Base-by-base conservation (phyloP, 2,113 vertebrate species). In the Hippocampus barbouri region DNA sequence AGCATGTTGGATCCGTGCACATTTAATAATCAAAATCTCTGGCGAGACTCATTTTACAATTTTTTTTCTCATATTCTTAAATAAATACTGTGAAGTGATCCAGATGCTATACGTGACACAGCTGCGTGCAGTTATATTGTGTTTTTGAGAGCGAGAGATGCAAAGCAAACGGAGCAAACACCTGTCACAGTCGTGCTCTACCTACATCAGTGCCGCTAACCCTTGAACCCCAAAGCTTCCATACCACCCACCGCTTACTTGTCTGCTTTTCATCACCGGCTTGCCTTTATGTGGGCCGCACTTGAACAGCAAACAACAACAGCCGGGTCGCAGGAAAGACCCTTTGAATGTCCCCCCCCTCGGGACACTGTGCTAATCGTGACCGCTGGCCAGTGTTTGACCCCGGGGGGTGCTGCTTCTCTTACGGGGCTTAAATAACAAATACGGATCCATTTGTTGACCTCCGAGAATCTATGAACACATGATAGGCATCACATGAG, bases 181-280 rank as follows among this genome's bases (percentile, higher is more conserved):
- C 88, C 88, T 89, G 87, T 82, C 78, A 2, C 1, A 68, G 64
- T 63, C 57, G 69, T 68, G 72, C 23, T 68, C 70, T 80, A 83
- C 84, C 88, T 85, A 82, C 87, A 87, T 81, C 80, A 81, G 77
- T 71, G 79, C 51, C 82, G 14, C 59, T 30, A 74, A 79, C 85
- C 83, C 71, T 81, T 83, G 66, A 78, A 84, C 86, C 84, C 72
- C 10, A 8, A 23, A 21, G 66, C 57, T 67, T 59, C 70, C 63
- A 73, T 86, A 86, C 88, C 89, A 85, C 88, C 85, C 88, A 86
- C 86, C 71, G 81, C 78, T 79, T 78, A 79, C 78, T 79, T 80
- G 88, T 85, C 81, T 88, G 82, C 83, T 87, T 84, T 82, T 75
- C 75, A 78, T 80, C 74, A 56, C 83, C 77, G 66, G 70, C 63